Evolutionary conservation across 2,888 invertebrate genomes (phyloP).

Genomic region (Cylloceria caligata): DNA sequence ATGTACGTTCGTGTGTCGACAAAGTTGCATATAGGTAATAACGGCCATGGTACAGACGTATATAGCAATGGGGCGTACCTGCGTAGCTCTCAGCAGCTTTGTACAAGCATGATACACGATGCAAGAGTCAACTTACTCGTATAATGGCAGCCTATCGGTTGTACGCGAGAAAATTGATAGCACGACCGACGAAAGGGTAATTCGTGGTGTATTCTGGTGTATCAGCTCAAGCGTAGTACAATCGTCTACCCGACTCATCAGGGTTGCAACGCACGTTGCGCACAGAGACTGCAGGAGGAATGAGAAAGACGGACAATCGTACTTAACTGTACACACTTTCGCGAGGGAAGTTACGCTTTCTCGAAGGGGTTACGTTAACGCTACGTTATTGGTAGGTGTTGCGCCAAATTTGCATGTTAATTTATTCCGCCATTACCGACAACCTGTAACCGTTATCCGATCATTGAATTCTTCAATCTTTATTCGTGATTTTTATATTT

Average conservation of each 20-base stretch:
- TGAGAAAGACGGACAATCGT: slow-evolving; percentile 75
- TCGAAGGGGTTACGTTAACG: slow-evolving; percentile 1
- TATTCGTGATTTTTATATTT: neutral
- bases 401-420: slow-evolving; percentile 76
- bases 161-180: slow-evolving; percentile 79
- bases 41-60: slow-evolving; percentile 2
- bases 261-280: slow-evolving; percentile 25
- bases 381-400: slow-evolving; percentile 69
- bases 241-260: slow-evolving; percentile 34
- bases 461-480: neutral
- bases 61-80: slow-evolving; percentile 33
- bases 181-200: slow-evolving; percentile 80
- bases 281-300: slow-evolving; percentile 49
- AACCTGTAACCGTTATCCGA: slow-evolving; percentile 46
- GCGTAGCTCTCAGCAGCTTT: slow-evolving; percentile 49
- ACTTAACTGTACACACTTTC: slow-evolving; percentile 70
- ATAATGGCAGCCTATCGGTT: slow-evolving; percentile 78
- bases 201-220: slow-evolving; percentile 72
- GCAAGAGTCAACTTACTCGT: slow-evolving; percentile 66
- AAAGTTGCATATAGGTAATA: slow-evolving; percentile 45
- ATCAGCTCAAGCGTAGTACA: slow-evolving; percentile 59
- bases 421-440: slow-evolving; percentile 72
- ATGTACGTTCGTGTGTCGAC: slow-evolving; percentile 8
- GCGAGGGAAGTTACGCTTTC: slow-evolving; percentile 3
- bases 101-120: slow-evolving; percentile 58